Conservation (phyloP, 2,113 vertebrate genomes). For the Cathartes aura region DNA sequence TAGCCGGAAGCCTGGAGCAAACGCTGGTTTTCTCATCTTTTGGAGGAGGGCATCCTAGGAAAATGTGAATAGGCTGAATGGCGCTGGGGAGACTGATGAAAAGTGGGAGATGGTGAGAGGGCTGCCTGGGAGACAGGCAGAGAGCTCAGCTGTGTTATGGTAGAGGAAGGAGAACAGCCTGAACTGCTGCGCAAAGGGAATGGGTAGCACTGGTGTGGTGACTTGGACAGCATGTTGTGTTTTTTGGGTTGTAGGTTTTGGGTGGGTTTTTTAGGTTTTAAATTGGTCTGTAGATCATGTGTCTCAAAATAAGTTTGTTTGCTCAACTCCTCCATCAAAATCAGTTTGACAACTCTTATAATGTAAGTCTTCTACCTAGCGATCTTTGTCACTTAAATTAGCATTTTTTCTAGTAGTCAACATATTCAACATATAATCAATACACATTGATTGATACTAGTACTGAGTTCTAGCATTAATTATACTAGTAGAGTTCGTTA, state of each 20-base stretch:
- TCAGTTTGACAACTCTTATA: neutral
- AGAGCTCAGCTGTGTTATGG: neutral
- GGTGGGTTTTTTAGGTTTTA: neutral
- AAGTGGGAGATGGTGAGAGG: neutral
- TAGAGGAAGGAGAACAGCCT: neutral
- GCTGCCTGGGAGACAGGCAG: neutral
- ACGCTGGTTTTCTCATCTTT: neutral
- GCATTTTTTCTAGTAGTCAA: neutral
- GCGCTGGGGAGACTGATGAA: fast-evolving
- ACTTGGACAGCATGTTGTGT: neutral
- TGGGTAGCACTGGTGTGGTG: neutral
- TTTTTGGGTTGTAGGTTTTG: neutral
- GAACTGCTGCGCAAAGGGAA: neutral
- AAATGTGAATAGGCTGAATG: neutral
- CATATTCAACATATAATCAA: neutral
- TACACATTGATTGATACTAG: neutral
- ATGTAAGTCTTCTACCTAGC: neutral
- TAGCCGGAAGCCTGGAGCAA: neutral
- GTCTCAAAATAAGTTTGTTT: neutral
- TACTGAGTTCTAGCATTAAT: neutral
- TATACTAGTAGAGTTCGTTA: neutral
- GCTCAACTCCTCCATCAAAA: neutral
- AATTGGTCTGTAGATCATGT: neutral
- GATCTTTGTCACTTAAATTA: neutral
- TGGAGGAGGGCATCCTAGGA: neutral